phyloP scores from a whole-genome alignment of 2,888 invertebrate genomes.

The Synergus umbraculus region DNA sequence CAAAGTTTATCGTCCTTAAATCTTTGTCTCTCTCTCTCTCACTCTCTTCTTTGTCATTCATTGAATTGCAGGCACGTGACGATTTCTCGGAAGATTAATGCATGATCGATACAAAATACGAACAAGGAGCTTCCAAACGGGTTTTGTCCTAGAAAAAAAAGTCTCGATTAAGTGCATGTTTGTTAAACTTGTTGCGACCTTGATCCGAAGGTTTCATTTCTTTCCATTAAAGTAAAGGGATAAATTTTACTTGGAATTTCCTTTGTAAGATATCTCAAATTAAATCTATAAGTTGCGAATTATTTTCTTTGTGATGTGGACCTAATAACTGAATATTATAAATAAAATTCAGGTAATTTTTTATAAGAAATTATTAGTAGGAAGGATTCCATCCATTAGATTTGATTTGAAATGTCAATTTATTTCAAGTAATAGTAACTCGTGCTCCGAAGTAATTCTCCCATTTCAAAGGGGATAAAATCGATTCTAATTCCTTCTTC shows the following conservation, averaged over 20 bases:
- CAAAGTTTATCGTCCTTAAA: background rate
- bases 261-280: background rate
- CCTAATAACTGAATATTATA: background rate
- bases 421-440: slow-evolving; percentile 1
- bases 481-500: background rate
- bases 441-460: slow-evolving; percentile 7
- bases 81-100: background rate
- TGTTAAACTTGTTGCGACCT: background rate
- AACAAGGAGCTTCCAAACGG: slow-evolving; percentile 25
- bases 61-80: slow-evolving; percentile 5
- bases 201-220: slow-evolving; percentile 20
- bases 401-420: background rate
- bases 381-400: background rate
- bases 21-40: background rate
- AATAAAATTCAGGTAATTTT: background rate
- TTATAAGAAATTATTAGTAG: background rate
- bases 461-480: background rate
- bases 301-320: background rate
- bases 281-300: background rate
- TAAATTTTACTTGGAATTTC: background rate
- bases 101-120: slow-evolving; percentile 7
- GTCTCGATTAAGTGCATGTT: slow-evolving; percentile 1
- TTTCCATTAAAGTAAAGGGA: background rate
- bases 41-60: background rate
- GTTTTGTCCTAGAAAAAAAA: slow-evolving; percentile 16